A percentile compares a stretch with the other conserved stretches of the same genome.
Evolutionary conservation across 2,797 vertebrate species (phyloP).

Genomic region (Myotis pilosus): DNA sequence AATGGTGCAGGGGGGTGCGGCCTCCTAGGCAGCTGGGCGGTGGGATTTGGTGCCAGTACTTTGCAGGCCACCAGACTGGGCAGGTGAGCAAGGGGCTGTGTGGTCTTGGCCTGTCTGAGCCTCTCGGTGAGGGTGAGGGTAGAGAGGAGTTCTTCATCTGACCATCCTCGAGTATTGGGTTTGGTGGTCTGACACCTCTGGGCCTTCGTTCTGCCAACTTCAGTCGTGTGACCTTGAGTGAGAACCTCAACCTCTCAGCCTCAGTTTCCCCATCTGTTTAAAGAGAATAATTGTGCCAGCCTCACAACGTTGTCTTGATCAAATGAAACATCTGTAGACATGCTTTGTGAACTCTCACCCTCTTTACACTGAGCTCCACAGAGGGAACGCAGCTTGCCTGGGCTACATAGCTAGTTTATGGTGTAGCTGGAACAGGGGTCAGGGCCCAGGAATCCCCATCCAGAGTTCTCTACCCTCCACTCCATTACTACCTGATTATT

Average conservation of each 20-base stretch:
- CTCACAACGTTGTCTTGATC: not conserved
- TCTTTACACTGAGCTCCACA: constrained; percentile 1
- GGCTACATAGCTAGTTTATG: not conserved
- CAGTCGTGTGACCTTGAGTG: constrained; percentile 10
- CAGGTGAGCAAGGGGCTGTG: constrained; percentile 36
- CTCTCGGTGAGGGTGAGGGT: not conserved
- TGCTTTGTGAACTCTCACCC: not conserved
- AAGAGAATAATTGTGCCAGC: not conserved
- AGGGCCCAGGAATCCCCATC: not conserved
- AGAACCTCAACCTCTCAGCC: not conserved
- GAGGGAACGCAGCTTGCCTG: not conserved
- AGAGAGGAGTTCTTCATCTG: not conserved
- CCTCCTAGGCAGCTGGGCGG: constrained; percentile 53
- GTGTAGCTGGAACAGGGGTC: not conserved
- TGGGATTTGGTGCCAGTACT: constrained; percentile 42
- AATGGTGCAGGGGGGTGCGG: constrained; percentile 63
- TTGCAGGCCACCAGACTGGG: not conserved
- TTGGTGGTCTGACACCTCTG: not conserved
- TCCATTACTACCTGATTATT: not conserved
- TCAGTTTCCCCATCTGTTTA: constrained; percentile 22
- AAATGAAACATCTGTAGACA: not conserved
- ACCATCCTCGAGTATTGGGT: not conserved
- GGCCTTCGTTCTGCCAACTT: not conserved
- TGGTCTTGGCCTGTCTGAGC: constrained; percentile 13
- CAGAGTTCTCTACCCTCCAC: not conserved